These are phyloP conservation scores for Zaprionus obscuricornis DNA, from an alignment of 2,888 invertebrate species.

Conservation along the genomic window DNA sequence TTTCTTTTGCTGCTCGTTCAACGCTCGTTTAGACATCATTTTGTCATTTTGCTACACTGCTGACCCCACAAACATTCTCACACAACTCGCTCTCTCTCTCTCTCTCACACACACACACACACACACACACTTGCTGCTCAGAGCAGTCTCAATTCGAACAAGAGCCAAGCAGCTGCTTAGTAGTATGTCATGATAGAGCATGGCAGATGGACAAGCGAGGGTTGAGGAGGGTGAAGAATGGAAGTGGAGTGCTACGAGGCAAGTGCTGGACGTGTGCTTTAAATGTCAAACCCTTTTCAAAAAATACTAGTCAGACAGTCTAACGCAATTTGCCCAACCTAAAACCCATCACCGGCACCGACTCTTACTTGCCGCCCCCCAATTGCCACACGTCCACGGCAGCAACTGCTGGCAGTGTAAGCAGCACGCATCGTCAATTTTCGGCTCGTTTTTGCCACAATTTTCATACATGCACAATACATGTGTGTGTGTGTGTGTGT, in stretches of 20 bases:
- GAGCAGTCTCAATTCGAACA: too few relatives aligned
- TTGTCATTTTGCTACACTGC: constrained; percentile 61
- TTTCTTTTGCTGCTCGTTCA: constrained; percentile 59
- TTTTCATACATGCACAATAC: constrained; percentile 28
- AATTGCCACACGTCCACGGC: background rate
- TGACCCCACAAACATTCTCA: constrained; percentile 5
- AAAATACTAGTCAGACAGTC: constrained; percentile 59
- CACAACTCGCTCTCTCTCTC: background rate
- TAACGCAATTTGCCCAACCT: constrained; percentile 26
- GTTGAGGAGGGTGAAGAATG: background rate
- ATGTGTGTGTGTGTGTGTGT: background rate
- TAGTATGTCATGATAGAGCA: too few relatives aligned
- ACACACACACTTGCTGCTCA: background rate
- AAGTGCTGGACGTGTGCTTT: constrained; percentile 42
- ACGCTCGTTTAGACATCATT: constrained; percentile 73
- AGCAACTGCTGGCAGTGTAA: too few relatives aligned
- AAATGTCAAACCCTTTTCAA: constrained; percentile 76
- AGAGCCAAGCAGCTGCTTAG: constrained; percentile 30
- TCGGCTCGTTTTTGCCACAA: constrained; percentile 51
- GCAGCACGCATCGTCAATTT: constrained; percentile 66
- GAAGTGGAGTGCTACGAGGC: too few relatives aligned
- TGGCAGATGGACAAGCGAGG: too few relatives aligned
- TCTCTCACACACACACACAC: too few relatives aligned
- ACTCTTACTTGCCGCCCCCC: too few relatives aligned
- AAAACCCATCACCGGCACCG: background rate